These are phyloP conservation scores for Eospalax fontanierii DNA, from an alignment of 2,797 vertebrate species.

Conservation along the genomic window DNA sequence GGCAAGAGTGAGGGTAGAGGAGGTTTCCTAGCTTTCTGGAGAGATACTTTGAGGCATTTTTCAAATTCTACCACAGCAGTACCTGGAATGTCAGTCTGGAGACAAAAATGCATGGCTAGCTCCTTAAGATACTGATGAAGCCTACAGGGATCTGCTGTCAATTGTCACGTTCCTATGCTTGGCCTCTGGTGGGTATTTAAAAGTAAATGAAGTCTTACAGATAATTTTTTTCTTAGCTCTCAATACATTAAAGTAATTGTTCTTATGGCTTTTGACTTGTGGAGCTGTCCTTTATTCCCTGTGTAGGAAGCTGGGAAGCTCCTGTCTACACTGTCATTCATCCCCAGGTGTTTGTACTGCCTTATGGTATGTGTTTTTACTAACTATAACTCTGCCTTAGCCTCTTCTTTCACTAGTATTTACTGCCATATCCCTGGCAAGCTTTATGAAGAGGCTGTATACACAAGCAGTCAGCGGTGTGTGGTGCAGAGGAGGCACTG, in stretches of 20 bases:
- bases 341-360: neutral
- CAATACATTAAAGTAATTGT: neutral
- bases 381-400: neutral
- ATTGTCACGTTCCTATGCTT: neutral
- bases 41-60: neutral
- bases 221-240: slow-evolving; percentile 27
- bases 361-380: neutral
- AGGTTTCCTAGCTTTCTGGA: slow-evolving; percentile 39
- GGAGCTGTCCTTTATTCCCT: neutral
- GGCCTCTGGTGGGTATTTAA: slow-evolving; percentile 25
- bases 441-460: slow-evolving; percentile 13
- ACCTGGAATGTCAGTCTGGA: neutral
- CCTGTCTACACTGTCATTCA: neutral
- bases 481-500: neutral
- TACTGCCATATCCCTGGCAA: neutral
- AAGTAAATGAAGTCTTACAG: slow-evolving; percentile 7
- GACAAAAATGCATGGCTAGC: neutral
- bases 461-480: neutral
- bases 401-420: too few species aligned
- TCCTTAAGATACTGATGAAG: neutral
- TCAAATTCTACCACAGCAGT: neutral
- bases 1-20: neutral
- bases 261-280: neutral
- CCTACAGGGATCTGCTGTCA: neutral
- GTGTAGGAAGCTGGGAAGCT: neutral